Percentiles rank a stretch among this genome's conserved stretches.
phyloP scores from a whole-genome alignment of 2,113 vertebrate genomes.

The Mirounga angustirostris region DNA sequence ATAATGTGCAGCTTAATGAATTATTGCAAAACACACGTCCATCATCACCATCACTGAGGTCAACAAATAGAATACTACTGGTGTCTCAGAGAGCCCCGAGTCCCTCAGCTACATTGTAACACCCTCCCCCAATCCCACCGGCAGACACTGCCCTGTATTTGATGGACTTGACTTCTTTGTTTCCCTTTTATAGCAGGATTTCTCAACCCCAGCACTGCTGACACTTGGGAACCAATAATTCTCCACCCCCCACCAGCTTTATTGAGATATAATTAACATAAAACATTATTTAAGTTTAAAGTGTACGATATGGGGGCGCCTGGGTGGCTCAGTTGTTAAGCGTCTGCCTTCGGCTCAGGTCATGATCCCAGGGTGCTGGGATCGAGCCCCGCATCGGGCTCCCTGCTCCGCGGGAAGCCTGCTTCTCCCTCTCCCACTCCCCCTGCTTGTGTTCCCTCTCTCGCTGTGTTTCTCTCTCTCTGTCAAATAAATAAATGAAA shows the following conservation, averaged over 20 bases:
- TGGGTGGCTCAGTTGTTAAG: too few relatives aligned
- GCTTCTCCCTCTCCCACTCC: too few relatives aligned
- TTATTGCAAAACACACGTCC: background rate
- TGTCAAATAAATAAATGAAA: too few relatives aligned
- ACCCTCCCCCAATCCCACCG: background rate
- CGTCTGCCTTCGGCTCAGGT: too few relatives aligned
- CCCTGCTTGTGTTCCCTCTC: too few relatives aligned
- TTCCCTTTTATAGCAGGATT: background rate
- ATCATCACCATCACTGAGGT: background rate
- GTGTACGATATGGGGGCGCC: too few relatives aligned
- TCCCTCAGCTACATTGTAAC: background rate
- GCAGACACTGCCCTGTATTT: background rate
- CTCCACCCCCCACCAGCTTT: background rate
- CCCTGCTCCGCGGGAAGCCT: too few relatives aligned
- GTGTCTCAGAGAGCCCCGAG: background rate
- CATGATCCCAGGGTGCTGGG: too few relatives aligned
- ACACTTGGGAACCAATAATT: background rate
- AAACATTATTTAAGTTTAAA: background rate
- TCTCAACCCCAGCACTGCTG: background rate
- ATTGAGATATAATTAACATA: background rate
- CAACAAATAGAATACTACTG: background rate
- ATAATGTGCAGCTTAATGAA: background rate
- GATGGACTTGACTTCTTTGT: background rate
- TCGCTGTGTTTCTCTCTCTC: too few relatives aligned
- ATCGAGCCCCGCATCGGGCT: too few relatives aligned